phyloP scores from a whole-genome alignment of 2,888 invertebrate genomes.

The Callyntrura sp. region DNA sequence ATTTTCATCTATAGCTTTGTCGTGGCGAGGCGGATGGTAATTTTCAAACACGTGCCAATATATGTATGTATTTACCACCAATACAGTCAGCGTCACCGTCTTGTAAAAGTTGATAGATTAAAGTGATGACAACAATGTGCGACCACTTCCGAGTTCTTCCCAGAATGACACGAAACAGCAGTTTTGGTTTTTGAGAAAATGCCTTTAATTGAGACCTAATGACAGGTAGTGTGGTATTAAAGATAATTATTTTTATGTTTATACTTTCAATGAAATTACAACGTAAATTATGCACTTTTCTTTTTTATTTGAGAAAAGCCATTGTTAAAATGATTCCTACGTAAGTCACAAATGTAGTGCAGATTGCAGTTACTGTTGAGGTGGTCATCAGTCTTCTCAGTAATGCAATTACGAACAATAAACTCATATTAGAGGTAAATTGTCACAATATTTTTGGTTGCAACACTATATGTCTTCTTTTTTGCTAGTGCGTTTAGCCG shows the following conservation, averaged over 20 bases:
- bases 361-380: too few species aligned
- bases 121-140: background rate
- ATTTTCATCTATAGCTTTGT: background rate
- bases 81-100: too few species aligned
- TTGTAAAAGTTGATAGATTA: background rate
- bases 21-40: background rate
- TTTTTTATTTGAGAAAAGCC: background rate
- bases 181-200: background rate
- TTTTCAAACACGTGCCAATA: background rate
- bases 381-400: too few species aligned
- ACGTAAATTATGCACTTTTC: background rate
- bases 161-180: background rate
- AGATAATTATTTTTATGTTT: background rate
- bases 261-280: background rate
- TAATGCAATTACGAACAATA: too few species aligned
- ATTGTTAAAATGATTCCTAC: too few species aligned
- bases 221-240: background rate
- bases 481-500: too few species aligned
- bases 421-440: too few species aligned
- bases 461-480: too few species aligned
- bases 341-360: too few species aligned
- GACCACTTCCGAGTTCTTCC: conserved; percentile 29
- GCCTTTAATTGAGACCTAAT: background rate
- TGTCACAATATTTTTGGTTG: too few species aligned
- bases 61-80: too few species aligned